Evolutionary conservation across 2,888 invertebrate species (phyloP).

Genomic region (Boloria euphrosyne): DNA sequence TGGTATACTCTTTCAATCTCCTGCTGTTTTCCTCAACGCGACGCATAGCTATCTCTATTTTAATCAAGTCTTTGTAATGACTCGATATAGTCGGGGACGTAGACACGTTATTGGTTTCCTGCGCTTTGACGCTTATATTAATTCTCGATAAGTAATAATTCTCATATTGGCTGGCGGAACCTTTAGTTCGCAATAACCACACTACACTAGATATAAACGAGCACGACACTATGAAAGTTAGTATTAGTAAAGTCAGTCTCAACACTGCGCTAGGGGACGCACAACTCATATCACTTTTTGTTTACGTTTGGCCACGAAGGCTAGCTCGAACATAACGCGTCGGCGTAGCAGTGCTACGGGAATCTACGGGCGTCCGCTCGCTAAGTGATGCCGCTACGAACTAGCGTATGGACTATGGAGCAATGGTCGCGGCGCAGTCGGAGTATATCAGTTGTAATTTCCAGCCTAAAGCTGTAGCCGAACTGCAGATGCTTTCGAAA

Average conservation of each 20-base stretch:
- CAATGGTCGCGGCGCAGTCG: constrained; percentile 55
- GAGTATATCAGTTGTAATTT: constrained; percentile 75
- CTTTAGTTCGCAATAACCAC: constrained; percentile 72
- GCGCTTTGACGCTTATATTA: constrained; percentile 73
- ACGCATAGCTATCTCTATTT: constrained; percentile 79
- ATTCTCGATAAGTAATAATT: constrained; percentile 82
- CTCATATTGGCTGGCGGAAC: constrained; percentile 72
- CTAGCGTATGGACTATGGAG: constrained; percentile 54
- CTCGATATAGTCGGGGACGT: constrained; percentile 63
- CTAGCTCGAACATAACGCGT: constrained; percentile 72
- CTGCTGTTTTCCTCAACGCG: constrained; percentile 79
- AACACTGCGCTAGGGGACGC: constrained; percentile 70
- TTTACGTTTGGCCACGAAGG: constrained; percentile 69
- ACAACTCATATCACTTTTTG: constrained; percentile 82
- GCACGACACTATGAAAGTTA: constrained; percentile 74
- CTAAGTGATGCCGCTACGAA: constrained; percentile 67
- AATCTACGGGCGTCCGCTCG: constrained; percentile 67
- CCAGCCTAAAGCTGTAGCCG: constrained; percentile 71
- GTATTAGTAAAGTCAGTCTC: constrained; percentile 73
- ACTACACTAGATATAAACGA: constrained; percentile 75
- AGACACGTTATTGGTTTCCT: constrained; percentile 62
- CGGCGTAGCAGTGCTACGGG: constrained; percentile 63
- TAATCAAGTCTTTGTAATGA: constrained; percentile 79
- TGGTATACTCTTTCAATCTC: constrained; percentile 77
- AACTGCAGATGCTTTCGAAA: constrained; percentile 76